Evolutionary conservation across 2,888 invertebrate genomes (phyloP), one percentile per base, ranked within the genome.

Genomic region (Leptinotarsa rubiginosa): DNA sequence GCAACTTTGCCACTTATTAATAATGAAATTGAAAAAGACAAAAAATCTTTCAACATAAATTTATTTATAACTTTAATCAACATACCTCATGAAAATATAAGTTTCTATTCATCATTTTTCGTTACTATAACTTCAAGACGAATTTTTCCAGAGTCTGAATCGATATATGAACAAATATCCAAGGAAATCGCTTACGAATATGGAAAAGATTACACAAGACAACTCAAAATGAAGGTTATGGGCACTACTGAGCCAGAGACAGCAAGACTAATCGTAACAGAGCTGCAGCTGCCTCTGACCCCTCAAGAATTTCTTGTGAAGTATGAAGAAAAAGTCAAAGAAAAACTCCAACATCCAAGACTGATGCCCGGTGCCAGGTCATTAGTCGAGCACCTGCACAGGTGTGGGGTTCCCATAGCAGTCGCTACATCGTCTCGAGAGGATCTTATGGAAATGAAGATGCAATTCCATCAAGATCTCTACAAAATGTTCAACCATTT

Each of bases 121-220:
- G 5, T 25, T 31, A 31, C 1, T 10, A 31, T 31, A 31, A 31
- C 41, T 41, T 41, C 10, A 10, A 41, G 52, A 47, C n/a, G 13
- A 13, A 31, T 59, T 69, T 64, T 80, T 81, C 49, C 77, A 96
- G 96, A 96, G 87, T 95, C 96, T 1, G 96, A 97, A 87, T 89
- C 89, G 68, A 90, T 94, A 22, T 96, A 96, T 86, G 93, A 94
- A 82, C 91, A 91, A 84, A 93, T 94, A 85, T 49, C 93, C 80
- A 90, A 91, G 76, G 90, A 91, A 82, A 91, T 95, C 79, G 92
- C 93, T 79, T 90, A 90, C 12, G 89, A 91, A 79, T 96, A 92
- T 87, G 95, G 94, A 1, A 94, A 94, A 83, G 86, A 89, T 50
- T 97, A 95, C 88, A 94, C 95, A 0, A 91, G 92, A 84, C 95